A percentile compares a stretch with the other conserved stretches of the same genome.
These are phyloP conservation scores for Rhyzopertha dominica DNA, from an alignment of 1,140 invertebrate species.

Conservation along the genomic window DNA sequence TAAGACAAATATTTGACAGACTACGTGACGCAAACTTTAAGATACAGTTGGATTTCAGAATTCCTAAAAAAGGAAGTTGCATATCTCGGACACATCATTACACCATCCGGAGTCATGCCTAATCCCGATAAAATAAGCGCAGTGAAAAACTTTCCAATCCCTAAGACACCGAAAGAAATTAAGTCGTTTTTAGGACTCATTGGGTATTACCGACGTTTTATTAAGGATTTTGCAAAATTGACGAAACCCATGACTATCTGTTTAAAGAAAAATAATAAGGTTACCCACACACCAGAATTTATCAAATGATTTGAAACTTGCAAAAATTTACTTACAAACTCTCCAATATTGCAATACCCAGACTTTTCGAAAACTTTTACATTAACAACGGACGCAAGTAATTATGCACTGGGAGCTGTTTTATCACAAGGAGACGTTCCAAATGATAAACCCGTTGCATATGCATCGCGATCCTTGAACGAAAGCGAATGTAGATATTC, in stretches of 20 bases:
- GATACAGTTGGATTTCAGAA: conserved; percentile 36
- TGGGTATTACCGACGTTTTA: too few relatives aligned
- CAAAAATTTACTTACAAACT: conserved; percentile 3
- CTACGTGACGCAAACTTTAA: conserved; percentile 21
- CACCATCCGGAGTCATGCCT: conserved; percentile 41
- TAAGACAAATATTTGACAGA: conserved; percentile 17
- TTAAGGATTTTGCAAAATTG: conserved; percentile 20
- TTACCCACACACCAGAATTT: conserved; percentile 9
- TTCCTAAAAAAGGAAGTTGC: conserved; percentile 44
- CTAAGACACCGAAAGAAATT: conserved; percentile 41
- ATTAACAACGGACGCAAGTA: conserved; percentile 41
- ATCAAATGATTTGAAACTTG: conserved; percentile 6
- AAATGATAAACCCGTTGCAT: too few relatives aligned
- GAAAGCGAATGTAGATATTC: too few relatives aligned
- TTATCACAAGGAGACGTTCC: conserved; percentile 20
- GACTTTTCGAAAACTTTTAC: conserved; percentile 39
- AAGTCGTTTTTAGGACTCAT: conserved; percentile 45
- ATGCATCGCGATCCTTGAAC: too few relatives aligned
- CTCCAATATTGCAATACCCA: conserved; percentile 36
- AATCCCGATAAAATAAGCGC: conserved; percentile 41
- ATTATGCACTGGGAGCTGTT: conserved; percentile 38
- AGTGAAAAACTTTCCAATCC: conserved; percentile 39
- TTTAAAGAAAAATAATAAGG: conserved; percentile 13
- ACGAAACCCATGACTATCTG: conserved; percentile 25
- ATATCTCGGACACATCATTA: conserved; percentile 46